A percentile compares a stretch with the other conserved stretches of the same genome.
Evolutionary conservation across 2,113 vertebrate species (phyloP).

Genomic region (Eptesicus fuscus): DNA sequence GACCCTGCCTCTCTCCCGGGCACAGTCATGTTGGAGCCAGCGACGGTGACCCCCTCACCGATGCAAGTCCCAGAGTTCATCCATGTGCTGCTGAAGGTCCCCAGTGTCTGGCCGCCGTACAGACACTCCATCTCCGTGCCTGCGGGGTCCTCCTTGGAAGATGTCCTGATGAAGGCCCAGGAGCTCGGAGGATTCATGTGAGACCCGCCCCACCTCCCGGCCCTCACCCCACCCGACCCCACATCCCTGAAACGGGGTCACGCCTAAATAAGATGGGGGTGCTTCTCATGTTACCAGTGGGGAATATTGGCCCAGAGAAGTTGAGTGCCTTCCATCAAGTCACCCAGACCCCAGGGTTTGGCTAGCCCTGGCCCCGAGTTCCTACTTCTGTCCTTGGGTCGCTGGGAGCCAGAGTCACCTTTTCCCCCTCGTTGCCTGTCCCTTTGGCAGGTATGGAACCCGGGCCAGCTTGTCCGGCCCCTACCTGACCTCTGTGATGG

Average conservation of each 20-base stretch:
- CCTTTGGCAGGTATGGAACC: conserved; percentile 83
- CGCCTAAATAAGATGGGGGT: background rate
- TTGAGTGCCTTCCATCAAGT: background rate
- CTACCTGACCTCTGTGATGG: conserved; percentile 87
- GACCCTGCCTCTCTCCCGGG: background rate
- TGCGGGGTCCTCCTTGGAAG: conserved; percentile 80
- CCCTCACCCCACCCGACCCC: fast-evolving
- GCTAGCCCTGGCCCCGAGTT: background rate
- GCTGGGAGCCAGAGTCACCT: background rate
- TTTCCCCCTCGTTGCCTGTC: background rate
- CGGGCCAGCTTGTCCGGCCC: conserved; percentile 87
- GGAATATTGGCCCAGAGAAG: background rate
- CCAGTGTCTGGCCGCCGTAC: conserved; percentile 10
- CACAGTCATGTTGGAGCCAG: conserved; percentile 74
- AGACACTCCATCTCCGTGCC: conserved; percentile 63
- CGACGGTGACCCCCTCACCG: background rate
- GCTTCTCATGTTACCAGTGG: background rate
- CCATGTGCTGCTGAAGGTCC: conserved; percentile 81
- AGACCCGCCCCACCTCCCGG: conserved; percentile 25
- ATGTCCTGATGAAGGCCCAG: conserved; percentile 80
- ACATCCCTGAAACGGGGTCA: background rate
- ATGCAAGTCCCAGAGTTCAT: background rate
- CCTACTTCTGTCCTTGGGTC: background rate
- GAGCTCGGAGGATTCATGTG: conserved; percentile 83
- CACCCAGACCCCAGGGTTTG: background rate